Conservation (phyloP, 2,797 vertebrate species). For the Pagetopsis macropterus region DNA sequence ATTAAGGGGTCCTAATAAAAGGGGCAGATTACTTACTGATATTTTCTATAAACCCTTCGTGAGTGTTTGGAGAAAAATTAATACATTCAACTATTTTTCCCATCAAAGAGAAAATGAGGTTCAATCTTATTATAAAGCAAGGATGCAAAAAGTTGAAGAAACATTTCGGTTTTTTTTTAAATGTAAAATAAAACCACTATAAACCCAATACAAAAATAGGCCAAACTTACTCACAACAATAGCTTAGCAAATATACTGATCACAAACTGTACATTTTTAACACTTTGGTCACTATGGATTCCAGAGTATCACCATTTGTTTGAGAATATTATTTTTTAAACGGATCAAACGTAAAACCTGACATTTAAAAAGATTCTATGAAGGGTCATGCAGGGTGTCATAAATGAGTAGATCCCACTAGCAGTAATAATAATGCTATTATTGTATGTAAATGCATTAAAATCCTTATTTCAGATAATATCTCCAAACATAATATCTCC, state of each 20-base stretch:
- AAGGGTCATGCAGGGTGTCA: not conserved
- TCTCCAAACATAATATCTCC: too few species aligned
- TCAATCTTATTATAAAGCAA: constrained; percentile 43
- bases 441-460: too few species aligned
- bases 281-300: not conserved
- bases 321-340: constrained; percentile 3
- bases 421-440: too few species aligned
- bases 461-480: not conserved
- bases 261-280: constrained; percentile 10
- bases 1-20: constrained; percentile 55
- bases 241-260: not conserved
- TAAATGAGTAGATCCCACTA: not conserved
- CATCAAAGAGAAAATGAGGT: constrained; percentile 61
- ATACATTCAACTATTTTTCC: constrained; percentile 83
- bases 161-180: constrained; percentile 12
- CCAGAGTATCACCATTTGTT: not conserved
- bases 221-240: constrained; percentile 4
- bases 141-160: constrained; percentile 2
- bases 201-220: not conserved
- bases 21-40: constrained; percentile 87
- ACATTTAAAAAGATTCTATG: not conserved
- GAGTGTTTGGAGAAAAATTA: constrained; percentile 89
- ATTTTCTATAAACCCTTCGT: constrained; percentile 90
- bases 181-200: not conserved
- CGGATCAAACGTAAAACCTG: not conserved